Evolutionary conservation across 2,113 vertebrate species (phyloP), one percentile per base, ranked within the genome.

Genomic region (Hemiscyllium ocellatum): DNA sequence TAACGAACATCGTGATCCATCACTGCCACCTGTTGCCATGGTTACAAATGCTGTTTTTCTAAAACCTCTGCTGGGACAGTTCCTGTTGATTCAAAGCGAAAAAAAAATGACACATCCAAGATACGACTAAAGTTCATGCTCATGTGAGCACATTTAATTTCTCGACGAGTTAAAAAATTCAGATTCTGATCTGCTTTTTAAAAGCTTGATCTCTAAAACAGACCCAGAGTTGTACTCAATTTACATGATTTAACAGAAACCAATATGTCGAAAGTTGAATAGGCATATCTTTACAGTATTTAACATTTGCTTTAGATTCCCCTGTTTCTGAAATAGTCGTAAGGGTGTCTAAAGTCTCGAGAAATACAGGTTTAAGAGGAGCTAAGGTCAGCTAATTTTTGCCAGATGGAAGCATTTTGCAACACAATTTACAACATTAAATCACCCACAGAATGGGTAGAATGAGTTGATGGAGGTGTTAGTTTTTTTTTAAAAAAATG

Each of bases 11-110:
- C 97, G 86, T 22, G 33, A 0, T 3, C 93, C 85, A 24, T 96
- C 96, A 72, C 97, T 97, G 3, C 98, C 97, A 37, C 97, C 98
- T 0, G 97, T 97, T 17, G 98, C 98, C 98, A 98, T 99, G 96
- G 97, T 96, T 96, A 96, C 70, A 0, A 97, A 96, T n/a, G 96
- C 96, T 1, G 15, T 96, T 0, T 97, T 96, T 42, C 97, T n/a
- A 72, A 50, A 29, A 37, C 47, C 26, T 70, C 33, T 65, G 22
- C 13, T 68, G 47, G 80, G 95, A 56, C 22, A 37, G 65, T 12
- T 68, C 26, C 78, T 87, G 95, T 85, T 50, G 50, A 52, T 95
- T 95, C 50, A 85, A 85, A 20, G 17, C 78, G n/a, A 80, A 95
- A 85, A 0, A 47, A 65, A 80, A 20, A 29, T 85, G 2, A 56